A percentile compares a stretch with the other conserved stretches of the same genome.
Conservation (phyloP, 2,113 vertebrate species). For the Campylomormyrus numenius region DNA sequence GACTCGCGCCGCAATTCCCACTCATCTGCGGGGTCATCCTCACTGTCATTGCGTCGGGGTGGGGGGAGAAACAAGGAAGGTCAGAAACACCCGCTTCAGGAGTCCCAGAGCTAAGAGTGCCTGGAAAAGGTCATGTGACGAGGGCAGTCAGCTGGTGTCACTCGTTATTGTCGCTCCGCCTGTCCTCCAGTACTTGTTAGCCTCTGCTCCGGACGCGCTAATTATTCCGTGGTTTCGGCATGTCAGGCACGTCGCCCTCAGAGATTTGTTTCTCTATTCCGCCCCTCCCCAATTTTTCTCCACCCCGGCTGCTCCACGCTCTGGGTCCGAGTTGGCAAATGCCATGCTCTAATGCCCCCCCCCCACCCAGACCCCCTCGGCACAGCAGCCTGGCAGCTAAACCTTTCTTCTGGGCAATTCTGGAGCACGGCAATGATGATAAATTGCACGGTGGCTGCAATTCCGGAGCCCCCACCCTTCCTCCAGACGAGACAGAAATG, state of each 20-base stretch:
- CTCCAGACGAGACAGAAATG: neutral
- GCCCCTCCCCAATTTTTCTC: neutral
- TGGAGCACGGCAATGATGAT: constrained; percentile 35
- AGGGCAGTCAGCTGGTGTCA: neutral
- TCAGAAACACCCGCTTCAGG: neutral
- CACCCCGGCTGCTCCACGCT: neutral
- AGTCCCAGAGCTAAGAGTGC: neutral
- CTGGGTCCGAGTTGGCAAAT: neutral
- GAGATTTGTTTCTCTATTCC: neutral
- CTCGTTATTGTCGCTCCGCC: neutral
- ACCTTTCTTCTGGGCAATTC: constrained; percentile 45
- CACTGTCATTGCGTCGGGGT: neutral
- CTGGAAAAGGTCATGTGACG: neutral
- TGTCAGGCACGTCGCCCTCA: constrained; percentile 14
- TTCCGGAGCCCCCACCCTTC: constrained; percentile 23
- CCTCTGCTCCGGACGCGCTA: constrained; percentile 17
- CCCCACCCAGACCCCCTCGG: neutral
- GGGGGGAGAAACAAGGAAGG: neutral
- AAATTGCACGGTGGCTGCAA: constrained; percentile 40
- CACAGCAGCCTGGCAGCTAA: constrained; percentile 32
- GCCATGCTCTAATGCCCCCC: neutral
- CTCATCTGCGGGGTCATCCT: neutral
- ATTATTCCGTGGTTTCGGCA: constrained; percentile 34
- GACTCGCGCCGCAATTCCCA: neutral
- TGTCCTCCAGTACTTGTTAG: constrained; percentile 29